Conservation (phyloP, 2,888 invertebrate species). For the Agrotis ipsilon region DNA sequence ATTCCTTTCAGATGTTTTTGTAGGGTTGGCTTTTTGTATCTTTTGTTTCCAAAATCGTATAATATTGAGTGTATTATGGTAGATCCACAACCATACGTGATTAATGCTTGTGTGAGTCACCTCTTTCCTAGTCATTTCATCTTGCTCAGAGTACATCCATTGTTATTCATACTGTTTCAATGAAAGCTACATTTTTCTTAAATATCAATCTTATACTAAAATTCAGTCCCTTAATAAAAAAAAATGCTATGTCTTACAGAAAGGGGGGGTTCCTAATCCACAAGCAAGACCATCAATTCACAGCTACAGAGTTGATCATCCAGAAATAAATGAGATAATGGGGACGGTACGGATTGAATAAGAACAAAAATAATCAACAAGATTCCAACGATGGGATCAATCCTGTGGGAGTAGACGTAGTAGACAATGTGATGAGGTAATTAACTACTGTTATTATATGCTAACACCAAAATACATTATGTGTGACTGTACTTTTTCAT, state of each 20-base stretch:
- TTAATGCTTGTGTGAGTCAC: no score
- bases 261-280: slow-evolving; percentile 75
- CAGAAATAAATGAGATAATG: slow-evolving; percentile 69
- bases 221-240: not conserved
- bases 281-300: slow-evolving; percentile 80
- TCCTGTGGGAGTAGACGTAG: slow-evolving; percentile 74
- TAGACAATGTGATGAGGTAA: slow-evolving; percentile 84
- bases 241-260: slow-evolving; percentile 67
- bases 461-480: not conserved
- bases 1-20: no score
- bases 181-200: no score
- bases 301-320: slow-evolving; percentile 48
- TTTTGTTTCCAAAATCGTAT: not conserved
- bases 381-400: not conserved
- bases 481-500: no score
- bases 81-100: no score
- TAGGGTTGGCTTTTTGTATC: no score
- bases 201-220: no score
- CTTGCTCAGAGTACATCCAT: no score
- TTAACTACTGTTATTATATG: not conserved
- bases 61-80: no score
- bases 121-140: no score
- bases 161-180: not conserved
- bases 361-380: slow-evolving; percentile 40
- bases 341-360: slow-evolving; percentile 71